Base-by-base conservation (phyloP, 37 sponge, comb jelly and placozoan genomes). In the Beroe forskalii region DNA sequence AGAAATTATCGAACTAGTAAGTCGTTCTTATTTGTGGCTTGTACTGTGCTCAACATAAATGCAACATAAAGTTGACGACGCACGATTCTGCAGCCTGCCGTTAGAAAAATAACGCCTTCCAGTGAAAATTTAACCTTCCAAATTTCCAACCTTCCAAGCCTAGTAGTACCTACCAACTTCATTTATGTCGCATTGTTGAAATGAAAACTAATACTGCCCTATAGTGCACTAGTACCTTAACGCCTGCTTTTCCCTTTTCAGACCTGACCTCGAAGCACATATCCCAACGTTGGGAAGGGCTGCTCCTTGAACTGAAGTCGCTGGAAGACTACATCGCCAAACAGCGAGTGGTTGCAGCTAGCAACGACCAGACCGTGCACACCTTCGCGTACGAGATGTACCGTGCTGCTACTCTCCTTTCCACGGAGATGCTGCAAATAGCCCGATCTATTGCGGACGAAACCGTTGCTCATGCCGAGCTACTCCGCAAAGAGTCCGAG, bases 1-100 rank as follows among this genome's bases (percentile, higher is more conserved):
- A 69, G 32, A 36, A 69, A 69, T 37, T 17, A 69, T 69, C 32
- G 28, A 17, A 69, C 72, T 1, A 69, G 72, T 69, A 35, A 69
- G 72, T 28, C 4, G 24, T 3, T 63, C 17, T 55, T 55, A 55
- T 9, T 55, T 55, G 17, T 19, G 9, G 9, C 17, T 19, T 17
- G 9, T 55, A 55, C 9, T 55, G 60, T 17, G 14, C 9, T 55
- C 9, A 17, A 55, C 17, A 55, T 55, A 55, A 55, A 55, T 55
- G 17, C 60, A 55, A 19, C 60, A 55, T 55, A 55, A 55, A 17
- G 60, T n/a, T n/a, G n/a, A n/a, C n/a, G n/a, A n/a, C n/a, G n/a
- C n/a, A n/a, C n/a, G n/a, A n/a, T n/a, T n/a, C n/a, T n/a, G n/a
- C n/a, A n/a, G n/a, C n/a, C n/a, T n/a, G n/a, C n/a, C n/a, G n/a